Base-by-base conservation (phyloP, 2,888 invertebrate genomes). In the Andrena haemorrhoa region DNA sequence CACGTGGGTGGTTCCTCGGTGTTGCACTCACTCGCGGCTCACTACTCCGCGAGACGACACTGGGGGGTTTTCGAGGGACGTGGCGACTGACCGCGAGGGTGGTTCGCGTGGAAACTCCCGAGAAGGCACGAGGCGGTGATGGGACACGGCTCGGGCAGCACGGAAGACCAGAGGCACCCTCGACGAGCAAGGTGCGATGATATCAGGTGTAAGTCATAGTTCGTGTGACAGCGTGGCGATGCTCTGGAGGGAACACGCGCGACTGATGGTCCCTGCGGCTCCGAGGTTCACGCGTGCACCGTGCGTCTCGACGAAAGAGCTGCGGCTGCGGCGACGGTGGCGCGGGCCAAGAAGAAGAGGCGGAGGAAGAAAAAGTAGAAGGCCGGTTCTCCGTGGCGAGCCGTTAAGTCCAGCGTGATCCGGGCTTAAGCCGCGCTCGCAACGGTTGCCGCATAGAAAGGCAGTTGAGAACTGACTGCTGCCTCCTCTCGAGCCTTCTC, bases 391-490 rank as follows among this genome's bases (percentile, higher is more conserved):
- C 81, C 83, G 86, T 82, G 79, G 87, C 88, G 89, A 89, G 88
- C 91, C 90, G 91, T 88, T 89, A 90, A 91, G 89, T 91, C 91
- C 90, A 88, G 90, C 86, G 90, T 91, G 91, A 91, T 92, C 90
- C 90, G 88, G 89, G 88, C 88, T 89, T 89, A 89, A 91, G 88
- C 89, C 90, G 89, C 89, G 90, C 89, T 89, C 89, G 90, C 88
- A 90, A 90, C 91, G 88, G 91, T 89, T 91, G 90, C 92, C 92
- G 92, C 92, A 91, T 92, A 90, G 93, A 92, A 92, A 93, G 93
- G 91, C 93, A 91, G 93, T 90, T 90, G 91, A 91, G 92, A 91
- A 93, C 93, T 93, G 93, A 93, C 93, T 93, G 89, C 87, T 93
- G 89, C 87, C 89, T 86, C 88, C 88, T 88, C 89, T 89, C 89